Evolutionary conservation across 2,797 vertebrate genomes (phyloP).

Genomic region (Chiroxiphia lanceolata): DNA sequence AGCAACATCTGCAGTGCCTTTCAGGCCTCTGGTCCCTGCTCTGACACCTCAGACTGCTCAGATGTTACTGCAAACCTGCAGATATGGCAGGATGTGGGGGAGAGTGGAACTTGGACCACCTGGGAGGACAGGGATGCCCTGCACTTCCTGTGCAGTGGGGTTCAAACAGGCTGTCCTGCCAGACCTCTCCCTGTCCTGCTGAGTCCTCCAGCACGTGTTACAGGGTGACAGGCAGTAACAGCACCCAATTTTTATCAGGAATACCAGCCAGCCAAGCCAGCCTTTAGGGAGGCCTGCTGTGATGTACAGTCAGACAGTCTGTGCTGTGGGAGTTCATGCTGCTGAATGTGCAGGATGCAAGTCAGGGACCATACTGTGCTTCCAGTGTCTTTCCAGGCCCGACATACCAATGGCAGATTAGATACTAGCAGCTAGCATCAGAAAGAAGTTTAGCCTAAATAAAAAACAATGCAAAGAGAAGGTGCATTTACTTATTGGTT

Average conservation of each 20-base stretch:
- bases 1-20: not conserved
- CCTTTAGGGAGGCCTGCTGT: not conserved
- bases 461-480: not conserved
- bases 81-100: not conserved
- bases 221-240: not conserved
- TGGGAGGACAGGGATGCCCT: not conserved
- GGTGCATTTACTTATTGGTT: not conserved
- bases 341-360: not conserved
- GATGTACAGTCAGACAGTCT: too few species aligned
- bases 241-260: not conserved
- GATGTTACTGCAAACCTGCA: not conserved
- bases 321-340: not conserved
- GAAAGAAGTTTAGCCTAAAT: not conserved
- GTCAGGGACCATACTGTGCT: not conserved
- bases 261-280: not conserved
- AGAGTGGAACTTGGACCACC: not conserved
- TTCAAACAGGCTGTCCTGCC: not conserved
- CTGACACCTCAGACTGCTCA: not conserved
- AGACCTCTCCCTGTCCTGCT: not conserved
- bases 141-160: accelerated
- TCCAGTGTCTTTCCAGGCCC: not conserved
- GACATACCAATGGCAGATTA: not conserved
- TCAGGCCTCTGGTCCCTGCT: conserved; percentile 7
- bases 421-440: not conserved
- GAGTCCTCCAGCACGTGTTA: not conserved